Percentiles rank a stretch among this genome's conserved stretches.
phyloP scores from a whole-genome alignment of 2,113 vertebrate genomes.

The Bungarus multicinctus region DNA sequence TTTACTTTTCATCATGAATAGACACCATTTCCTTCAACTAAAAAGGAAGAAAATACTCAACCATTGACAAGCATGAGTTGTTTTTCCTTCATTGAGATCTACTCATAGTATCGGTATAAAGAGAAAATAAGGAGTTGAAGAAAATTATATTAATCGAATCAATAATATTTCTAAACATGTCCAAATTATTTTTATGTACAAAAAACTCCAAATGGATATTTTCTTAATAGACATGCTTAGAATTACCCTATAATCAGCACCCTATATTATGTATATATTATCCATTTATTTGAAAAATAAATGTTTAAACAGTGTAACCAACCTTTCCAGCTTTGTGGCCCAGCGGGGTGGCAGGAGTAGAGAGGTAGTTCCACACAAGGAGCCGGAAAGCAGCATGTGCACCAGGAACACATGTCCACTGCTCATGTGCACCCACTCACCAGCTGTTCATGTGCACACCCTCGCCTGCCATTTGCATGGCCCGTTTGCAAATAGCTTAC shows the following conservation, averaged over 20 bases:
- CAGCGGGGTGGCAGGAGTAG: too few species aligned
- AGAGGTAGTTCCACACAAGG: background rate
- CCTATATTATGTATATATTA: background rate
- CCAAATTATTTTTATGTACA: background rate
- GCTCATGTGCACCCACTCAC: background rate
- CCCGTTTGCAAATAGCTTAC: background rate
- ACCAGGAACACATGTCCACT: background rate
- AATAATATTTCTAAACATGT: background rate
- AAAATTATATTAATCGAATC: too few species aligned
- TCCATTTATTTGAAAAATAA: background rate
- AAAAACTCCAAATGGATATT: background rate
- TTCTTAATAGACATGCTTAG: background rate
- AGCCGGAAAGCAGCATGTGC: background rate
- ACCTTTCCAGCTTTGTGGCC: background rate
- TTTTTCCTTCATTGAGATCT: background rate
- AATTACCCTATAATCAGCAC: background rate
- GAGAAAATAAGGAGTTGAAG: background rate
- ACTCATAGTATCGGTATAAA: background rate
- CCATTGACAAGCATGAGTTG: background rate
- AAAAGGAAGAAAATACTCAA: background rate
- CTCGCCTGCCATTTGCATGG: background rate
- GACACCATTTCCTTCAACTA: background rate
- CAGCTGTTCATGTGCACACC: too few species aligned
- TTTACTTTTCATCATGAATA: background rate
- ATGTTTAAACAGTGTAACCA: background rate